phyloP scores from a whole-genome alignment of 2,888 invertebrate genomes.

The Mycalesis mineus region DNA sequence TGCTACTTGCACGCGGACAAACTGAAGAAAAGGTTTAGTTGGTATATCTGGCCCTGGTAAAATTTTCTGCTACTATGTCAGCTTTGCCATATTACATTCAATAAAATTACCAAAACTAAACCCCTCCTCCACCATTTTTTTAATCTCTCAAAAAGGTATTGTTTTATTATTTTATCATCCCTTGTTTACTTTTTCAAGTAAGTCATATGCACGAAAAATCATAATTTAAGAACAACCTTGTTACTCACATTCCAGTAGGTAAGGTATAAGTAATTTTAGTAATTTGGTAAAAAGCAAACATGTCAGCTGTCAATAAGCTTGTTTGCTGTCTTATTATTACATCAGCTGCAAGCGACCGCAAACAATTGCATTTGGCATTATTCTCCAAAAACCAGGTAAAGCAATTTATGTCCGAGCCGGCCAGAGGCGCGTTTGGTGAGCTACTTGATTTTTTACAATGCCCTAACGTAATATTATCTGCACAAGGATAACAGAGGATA shows the following conservation, averaged over 20 bases:
- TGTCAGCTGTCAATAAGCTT: constrained; percentile 11
- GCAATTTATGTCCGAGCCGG: constrained; percentile 4
- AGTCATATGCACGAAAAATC: no score
- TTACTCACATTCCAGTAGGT: not conserved
- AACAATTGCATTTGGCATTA: constrained; percentile 14
- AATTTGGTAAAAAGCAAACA: constrained; percentile 3
- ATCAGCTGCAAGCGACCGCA: constrained; percentile 12
- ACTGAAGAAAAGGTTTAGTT: not conserved
- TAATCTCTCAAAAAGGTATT: no score
- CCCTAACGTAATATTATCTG: constrained; percentile 2
- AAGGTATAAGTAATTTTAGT: not conserved
- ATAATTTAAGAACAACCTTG: not conserved
- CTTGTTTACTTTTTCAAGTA: no score
- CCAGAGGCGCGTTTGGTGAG: constrained; percentile 8
- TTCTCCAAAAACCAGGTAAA: constrained; percentile 12
- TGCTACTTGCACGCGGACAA: not conserved
- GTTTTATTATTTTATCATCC: no score
- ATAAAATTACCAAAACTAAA: no score
- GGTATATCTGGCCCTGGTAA: not conserved
- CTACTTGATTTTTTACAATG: constrained; percentile 2
- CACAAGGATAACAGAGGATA: not conserved
- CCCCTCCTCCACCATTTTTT: no score
- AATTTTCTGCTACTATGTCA: no score
- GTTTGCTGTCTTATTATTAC: constrained; percentile 6
- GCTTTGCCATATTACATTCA: no score